These are phyloP conservation scores for Leptoclinus maculatus DNA, from an alignment of 2,797 vertebrate genomes.

Conservation along the genomic window DNA sequence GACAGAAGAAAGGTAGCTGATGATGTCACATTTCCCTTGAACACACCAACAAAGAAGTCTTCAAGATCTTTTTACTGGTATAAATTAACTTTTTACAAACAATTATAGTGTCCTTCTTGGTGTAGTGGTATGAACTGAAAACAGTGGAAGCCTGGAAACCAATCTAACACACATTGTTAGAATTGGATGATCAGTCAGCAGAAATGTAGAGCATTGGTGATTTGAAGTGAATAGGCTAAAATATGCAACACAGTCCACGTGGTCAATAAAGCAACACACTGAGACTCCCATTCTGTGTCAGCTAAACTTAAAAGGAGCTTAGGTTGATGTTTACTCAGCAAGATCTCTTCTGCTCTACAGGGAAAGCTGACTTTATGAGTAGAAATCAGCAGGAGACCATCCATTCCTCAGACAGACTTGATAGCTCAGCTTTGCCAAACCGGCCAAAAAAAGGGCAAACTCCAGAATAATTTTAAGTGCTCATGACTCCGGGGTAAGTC, in stretches of 20 bases:
- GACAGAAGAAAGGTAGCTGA: neutral
- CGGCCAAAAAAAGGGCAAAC: slow-evolving; percentile 67
- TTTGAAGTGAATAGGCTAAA: slow-evolving; percentile 41
- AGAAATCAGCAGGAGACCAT: slow-evolving; percentile 59
- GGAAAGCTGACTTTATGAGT: slow-evolving; percentile 55
- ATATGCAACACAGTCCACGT: slow-evolving; percentile 8
- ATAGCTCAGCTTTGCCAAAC: slow-evolving; percentile 55
- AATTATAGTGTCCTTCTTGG: neutral
- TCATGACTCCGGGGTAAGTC: slow-evolving; percentile 75
- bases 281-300: slow-evolving; percentile 25
- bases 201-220: slow-evolving; percentile 23
- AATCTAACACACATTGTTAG: slow-evolving; percentile 6
- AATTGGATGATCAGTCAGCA: slow-evolving; percentile 13
- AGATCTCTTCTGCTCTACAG: slow-evolving; percentile 35
- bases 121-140: slow-evolving; percentile 10
- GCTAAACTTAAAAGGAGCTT: slow-evolving; percentile 29
- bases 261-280: slow-evolving; percentile 19
- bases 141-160: slow-evolving; percentile 2
- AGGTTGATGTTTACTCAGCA: slow-evolving; percentile 53
- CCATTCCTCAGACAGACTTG: slow-evolving; percentile 52
- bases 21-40: neutral
- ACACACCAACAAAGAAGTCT: slow-evolving; percentile 1
- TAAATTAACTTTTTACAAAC: slow-evolving; percentile 3
- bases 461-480: slow-evolving; percentile 71
- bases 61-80: neutral